Evolutionary conservation across 2,888 invertebrate genomes (phyloP).

Genomic region (Clusia tigrina): DNA sequence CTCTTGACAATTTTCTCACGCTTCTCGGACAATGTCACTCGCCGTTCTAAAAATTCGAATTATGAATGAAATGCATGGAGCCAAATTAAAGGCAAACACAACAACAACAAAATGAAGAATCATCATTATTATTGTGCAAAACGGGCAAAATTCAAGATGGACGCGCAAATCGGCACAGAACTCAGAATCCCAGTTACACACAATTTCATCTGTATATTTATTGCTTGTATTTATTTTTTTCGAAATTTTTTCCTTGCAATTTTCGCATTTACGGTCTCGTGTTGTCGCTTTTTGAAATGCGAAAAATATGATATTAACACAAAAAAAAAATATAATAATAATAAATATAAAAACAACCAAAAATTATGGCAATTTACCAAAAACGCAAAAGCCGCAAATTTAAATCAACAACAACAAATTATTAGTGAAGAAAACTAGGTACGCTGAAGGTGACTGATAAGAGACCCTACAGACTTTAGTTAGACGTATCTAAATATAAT

Average conservation of each 20-base stretch:
- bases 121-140: neutral
- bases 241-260: neutral
- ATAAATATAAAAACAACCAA: constrained; percentile 10
- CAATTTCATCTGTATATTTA: neutral
- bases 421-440: no score
- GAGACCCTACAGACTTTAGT: no score
- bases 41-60: neutral
- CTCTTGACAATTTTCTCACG: neutral
- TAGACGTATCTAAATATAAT: no score
- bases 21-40: constrained; percentile 1
- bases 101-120: neutral
- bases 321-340: neutral
- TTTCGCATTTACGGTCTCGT: no score
- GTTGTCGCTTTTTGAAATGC: neutral
- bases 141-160: neutral
- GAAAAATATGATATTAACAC: neutral
- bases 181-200: neutral
- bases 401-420: neutral
- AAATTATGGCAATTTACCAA: constrained; percentile 58
- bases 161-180: neutral
- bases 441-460: no score
- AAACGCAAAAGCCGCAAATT: constrained; percentile 46
- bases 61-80: constrained; percentile 10
- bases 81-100: neutral
- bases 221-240: neutral